These are phyloP conservation scores for Leptobrachium ailaonicum DNA, from an alignment of 2,113 vertebrate species.

Conservation along the genomic window DNA sequence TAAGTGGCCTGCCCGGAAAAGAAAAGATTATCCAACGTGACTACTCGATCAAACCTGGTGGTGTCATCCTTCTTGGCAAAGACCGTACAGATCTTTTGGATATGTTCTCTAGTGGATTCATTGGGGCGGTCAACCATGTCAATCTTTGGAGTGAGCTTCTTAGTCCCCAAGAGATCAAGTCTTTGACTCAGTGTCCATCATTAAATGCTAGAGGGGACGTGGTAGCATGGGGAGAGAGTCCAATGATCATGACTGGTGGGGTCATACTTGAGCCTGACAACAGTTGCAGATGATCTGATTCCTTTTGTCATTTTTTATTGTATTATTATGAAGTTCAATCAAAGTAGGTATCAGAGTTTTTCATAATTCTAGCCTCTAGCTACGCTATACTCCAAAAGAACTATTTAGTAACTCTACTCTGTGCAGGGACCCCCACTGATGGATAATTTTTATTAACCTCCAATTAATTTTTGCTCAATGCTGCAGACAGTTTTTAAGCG, in stretches of 20 bases:
- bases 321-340: not conserved
- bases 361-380: not conserved
- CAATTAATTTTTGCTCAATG: too few relatives aligned
- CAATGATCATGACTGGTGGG: slow-evolving; percentile 70
- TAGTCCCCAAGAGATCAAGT: slow-evolving; percentile 59
- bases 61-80: slow-evolving; percentile 71
- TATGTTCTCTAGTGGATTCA: slow-evolving; percentile 66
- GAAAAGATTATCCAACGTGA: slow-evolving; percentile 61
- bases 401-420: not conserved
- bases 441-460: too few relatives aligned
- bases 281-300: slow-evolving; percentile 62
- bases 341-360: not conserved
- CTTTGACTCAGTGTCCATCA: slow-evolving; percentile 66
- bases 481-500: too few relatives aligned
- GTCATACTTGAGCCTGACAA: slow-evolving; percentile 72
- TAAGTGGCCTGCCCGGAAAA: slow-evolving; percentile 67
- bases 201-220: slow-evolving; percentile 64
- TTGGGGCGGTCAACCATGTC: slow-evolving; percentile 69
- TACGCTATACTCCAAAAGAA: not conserved
- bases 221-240: slow-evolving; percentile 73
- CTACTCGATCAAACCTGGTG: slow-evolving; percentile 61
- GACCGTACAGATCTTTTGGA: slow-evolving; percentile 72
- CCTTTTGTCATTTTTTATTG: not conserved
- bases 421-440: too few relatives aligned
- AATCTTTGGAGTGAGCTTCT: slow-evolving; percentile 77